Evolutionary conservation across 2,888 invertebrate genomes (phyloP).

Genomic region (Dynastes hyllus): DNA sequence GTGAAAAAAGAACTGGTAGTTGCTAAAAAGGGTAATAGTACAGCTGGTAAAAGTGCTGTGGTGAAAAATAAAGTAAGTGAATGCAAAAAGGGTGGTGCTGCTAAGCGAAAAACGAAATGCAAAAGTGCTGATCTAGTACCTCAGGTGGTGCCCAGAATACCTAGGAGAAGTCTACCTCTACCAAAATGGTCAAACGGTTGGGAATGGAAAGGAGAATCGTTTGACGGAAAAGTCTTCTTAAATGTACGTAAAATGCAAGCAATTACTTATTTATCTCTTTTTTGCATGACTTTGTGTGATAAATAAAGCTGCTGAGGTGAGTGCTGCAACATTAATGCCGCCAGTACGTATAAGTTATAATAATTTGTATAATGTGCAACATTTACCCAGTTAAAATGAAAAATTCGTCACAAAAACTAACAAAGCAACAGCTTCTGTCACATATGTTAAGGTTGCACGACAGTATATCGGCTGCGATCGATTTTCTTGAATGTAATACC

Average conservation of each 20-base stretch:
- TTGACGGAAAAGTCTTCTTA: slow-evolving; percentile 88
- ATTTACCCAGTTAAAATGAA: no score
- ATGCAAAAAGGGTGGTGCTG: slow-evolving; percentile 58
- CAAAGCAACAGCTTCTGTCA: no score
- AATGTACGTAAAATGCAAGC: slow-evolving; percentile 78
- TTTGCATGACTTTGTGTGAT: no score
- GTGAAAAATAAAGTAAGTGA: slow-evolving; percentile 55
- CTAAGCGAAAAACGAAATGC: slow-evolving; percentile 64
- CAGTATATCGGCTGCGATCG: no score
- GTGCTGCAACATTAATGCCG: no score
- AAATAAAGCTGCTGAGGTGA: no score
- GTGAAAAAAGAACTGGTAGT: slow-evolving; percentile 70
- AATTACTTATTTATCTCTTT: no score
- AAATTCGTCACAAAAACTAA: no score
- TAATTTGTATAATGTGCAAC: no score
- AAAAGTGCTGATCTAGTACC: slow-evolving; percentile 60
- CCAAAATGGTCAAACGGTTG: slow-evolving; percentile 94
- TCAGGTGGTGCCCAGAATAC: slow-evolving; percentile 60
- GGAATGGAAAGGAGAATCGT: slow-evolving; percentile 91
- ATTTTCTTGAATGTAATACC: no score
- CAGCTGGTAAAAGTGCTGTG: slow-evolving; percentile 30
- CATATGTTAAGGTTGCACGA: no score
- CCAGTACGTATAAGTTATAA: no score
- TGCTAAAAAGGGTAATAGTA: slow-evolving; percentile 35
- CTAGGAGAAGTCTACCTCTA: slow-evolving; percentile 66